phyloP scores from a whole-genome alignment of 1,140 invertebrate genomes.

The Drosophila ficusphila region DNA sequence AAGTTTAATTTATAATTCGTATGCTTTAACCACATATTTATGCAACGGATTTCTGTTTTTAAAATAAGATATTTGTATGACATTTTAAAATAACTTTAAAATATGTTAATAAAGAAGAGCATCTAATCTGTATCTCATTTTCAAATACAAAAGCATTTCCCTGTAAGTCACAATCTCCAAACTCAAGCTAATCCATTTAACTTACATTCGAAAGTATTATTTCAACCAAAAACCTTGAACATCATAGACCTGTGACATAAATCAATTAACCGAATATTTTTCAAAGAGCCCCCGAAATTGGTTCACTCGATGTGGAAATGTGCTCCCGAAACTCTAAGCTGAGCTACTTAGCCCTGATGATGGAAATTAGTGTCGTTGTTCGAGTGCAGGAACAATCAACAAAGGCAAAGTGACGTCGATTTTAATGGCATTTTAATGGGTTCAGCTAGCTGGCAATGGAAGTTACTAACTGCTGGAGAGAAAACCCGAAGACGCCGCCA shows the following conservation, averaged over 20 bases:
- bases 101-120: too few species aligned
- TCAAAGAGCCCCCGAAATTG: slow-evolving; percentile 43
- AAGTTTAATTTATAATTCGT: too few species aligned
- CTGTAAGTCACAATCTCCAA: not conserved
- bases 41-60: too few species aligned
- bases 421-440: slow-evolving; percentile 80
- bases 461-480: not conserved
- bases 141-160: slow-evolving; percentile 23
- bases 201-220: not conserved
- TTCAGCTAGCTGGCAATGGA: slow-evolving; percentile 12
- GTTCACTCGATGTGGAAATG: slow-evolving; percentile 18
- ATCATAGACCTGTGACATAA: slow-evolving; percentile 6
- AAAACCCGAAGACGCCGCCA: slow-evolving; percentile 12
- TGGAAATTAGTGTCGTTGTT: slow-evolving; percentile 43
- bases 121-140: slow-evolving; percentile 19
- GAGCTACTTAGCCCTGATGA: slow-evolving; percentile 50
- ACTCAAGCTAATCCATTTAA: slow-evolving; percentile 1
- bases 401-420: slow-evolving; percentile 48
- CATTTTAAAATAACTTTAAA: too few species aligned
- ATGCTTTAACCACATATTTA: too few species aligned
- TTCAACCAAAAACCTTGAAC: too few species aligned
- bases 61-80: too few species aligned
- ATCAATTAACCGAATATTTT: slow-evolving; percentile 35
- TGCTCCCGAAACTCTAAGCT: slow-evolving; percentile 19
- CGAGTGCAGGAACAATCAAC: slow-evolving; percentile 34